Evolutionary conservation across 2,888 invertebrate species (phyloP), one percentile per base, ranked within the genome.

Genomic region (Andrena flavipes): DNA sequence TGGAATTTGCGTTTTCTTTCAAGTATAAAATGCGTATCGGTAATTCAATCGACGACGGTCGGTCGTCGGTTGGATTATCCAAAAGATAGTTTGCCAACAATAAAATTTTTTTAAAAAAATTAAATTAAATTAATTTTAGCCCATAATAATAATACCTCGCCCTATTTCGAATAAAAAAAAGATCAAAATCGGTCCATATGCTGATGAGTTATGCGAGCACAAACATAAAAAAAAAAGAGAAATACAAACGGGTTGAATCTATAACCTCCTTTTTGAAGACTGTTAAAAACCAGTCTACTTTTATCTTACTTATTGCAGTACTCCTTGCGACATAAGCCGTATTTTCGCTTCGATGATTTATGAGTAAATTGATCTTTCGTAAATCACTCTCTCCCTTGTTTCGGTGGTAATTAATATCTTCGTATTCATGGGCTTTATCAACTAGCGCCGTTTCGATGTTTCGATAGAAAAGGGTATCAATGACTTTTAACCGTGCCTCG

Each of bases 401-500:
- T 4, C 86, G 78, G 2, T 64, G 65, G 10, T 30, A 13, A 26
- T 74, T 59, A 1, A 92, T 86, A n/a, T 71, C 76, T 16, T 72
- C 56, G 0, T 68, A 67, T 42, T 90, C 85, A 0, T n/a, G 29
- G 3, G 82, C 13, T 5, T 71, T 76, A 2, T 72, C 84, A 0
- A 59, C 75, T 10, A 90, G 59, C 5, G 86, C 51, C 30, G 81
- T 79, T 0, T 84, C 77, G 2, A 92, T 62, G 33, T 87, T 73
- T 0, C 42, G 51, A 10, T 70, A 67, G 65, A 90, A 92, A 69
- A 76, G 76, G 3, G n/a, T 33, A 26, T 90, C 78, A 4, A 82
- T 72, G 0, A 30, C 54, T 2, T 77, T 59, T 16, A 94, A 85
- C 60, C 91, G 92, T 20, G 91, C 89, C 30, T 90, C 82, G 75